Evolutionary conservation across 2,113 vertebrate genomes (phyloP).

Genomic region (Silurus glanis): DNA sequence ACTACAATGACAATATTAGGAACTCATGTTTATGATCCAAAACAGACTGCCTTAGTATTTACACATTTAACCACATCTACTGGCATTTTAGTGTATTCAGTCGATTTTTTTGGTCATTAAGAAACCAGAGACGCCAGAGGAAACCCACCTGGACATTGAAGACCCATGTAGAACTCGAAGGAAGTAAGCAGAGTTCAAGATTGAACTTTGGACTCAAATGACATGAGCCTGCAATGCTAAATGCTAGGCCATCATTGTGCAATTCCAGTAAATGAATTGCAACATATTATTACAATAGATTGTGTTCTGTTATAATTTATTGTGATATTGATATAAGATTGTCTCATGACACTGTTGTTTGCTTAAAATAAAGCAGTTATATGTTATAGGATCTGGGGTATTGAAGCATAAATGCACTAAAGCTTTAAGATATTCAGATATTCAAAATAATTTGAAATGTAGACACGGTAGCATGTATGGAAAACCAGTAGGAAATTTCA

Average conservation of each 20-base stretch:
- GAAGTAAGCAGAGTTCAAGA: no score
- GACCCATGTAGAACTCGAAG: not conserved
- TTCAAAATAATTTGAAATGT: not conserved
- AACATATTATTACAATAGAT: not conserved
- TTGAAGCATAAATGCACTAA: not conserved
- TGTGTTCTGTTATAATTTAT: not conserved
- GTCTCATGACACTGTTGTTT: not conserved
- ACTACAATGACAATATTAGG: no score
- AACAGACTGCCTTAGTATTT: not conserved
- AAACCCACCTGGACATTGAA: not conserved
- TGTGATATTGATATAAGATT: not conserved
- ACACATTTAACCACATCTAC: not conserved
- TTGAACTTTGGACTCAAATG: no score
- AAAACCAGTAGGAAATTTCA: not conserved
- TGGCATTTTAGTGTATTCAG: not conserved
- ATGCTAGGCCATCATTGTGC: not conserved
- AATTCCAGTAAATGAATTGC: not conserved
- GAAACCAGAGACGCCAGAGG: not conserved
- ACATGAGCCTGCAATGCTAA: not conserved
- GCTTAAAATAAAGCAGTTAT: not conserved
- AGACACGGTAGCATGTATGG: not conserved
- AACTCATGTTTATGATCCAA: not conserved
- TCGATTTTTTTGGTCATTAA: not conserved
- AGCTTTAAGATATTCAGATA: not conserved
- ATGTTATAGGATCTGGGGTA: not conserved